A percentile compares a stretch with the other conserved stretches of the same genome.
These are phyloP conservation scores for Clarias platycephalus DNA, from an alignment of 2,797 vertebrate species.

Conservation along the genomic window DNA sequence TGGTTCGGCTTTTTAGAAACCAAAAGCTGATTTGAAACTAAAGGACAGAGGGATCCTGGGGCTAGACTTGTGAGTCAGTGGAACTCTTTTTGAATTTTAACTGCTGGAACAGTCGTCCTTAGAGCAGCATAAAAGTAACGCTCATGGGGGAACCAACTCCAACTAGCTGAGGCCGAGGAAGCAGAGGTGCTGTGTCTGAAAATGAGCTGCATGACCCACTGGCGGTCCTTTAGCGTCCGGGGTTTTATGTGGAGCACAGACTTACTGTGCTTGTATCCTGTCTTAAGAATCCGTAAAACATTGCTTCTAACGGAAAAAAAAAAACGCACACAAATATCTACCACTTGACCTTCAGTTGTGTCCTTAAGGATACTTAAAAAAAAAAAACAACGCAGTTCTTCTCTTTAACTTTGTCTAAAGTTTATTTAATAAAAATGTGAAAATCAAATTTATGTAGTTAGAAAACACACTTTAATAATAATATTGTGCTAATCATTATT, in stretches of 20 bases:
- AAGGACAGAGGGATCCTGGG: conserved; percentile 27
- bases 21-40: conserved; percentile 32
- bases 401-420: not conserved
- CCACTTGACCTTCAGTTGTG: conserved; percentile 4
- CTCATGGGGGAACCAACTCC: conserved; percentile 16
- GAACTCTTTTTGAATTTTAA: conserved; percentile 29
- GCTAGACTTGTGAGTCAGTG: conserved; percentile 17
- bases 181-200: conserved; percentile 1
- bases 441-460: not conserved
- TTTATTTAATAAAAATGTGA: not conserved
- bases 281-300: conserved; percentile 1
- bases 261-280: conserved; percentile 1
- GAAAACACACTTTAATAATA: not conserved
- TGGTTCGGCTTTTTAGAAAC: not conserved
- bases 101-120: conserved; percentile 16
- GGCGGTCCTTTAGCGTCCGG: not conserved
- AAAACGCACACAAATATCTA: not conserved
- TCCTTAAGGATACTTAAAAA: conserved; percentile 3
- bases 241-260: not conserved
- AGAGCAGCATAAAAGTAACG: conserved; percentile 30
- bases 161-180: not conserved
- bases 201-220: conserved; percentile 17
- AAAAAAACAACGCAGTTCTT: not conserved
- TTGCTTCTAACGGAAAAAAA: not conserved
- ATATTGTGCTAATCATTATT: conserved; percentile 11